phyloP scores from a whole-genome alignment of 2,888 invertebrate species.

The Podabrus alpinus region DNA sequence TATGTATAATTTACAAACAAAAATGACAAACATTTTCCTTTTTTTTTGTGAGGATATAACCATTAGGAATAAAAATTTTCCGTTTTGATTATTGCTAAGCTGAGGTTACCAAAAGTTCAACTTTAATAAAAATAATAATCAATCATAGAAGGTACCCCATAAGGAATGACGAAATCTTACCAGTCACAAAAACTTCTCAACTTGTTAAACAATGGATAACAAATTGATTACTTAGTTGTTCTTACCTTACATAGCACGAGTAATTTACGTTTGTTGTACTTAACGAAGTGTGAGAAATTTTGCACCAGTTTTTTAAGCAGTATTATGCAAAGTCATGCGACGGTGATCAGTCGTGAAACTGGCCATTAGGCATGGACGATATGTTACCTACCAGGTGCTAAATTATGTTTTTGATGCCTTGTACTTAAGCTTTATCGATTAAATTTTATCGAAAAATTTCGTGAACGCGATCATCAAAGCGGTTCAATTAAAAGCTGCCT shows the following conservation, averaged over 20 bases:
- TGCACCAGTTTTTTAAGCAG: conserved; percentile 37
- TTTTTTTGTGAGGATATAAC: too few species aligned
- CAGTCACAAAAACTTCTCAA: not conserved
- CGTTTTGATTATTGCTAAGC: not conserved
- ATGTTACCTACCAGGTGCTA: conserved; percentile 41
- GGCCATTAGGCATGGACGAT: conserved; percentile 42
- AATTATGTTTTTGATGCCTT: conserved; percentile 8
- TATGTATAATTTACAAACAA: too few species aligned
- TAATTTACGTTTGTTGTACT: conserved; percentile 51
- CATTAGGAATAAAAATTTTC: not conserved
- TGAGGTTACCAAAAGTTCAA: not conserved
- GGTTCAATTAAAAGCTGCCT: not conserved
- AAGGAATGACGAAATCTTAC: not conserved
- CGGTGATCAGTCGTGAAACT: conserved; percentile 42
- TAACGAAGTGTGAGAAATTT: conserved; percentile 54
- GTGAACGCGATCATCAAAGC: not conserved
- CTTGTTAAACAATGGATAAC: conserved; percentile 41
- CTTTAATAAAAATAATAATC: not conserved
- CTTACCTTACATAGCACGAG: conserved; percentile 42
- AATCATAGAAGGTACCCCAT: not conserved
- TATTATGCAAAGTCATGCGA: conserved; percentile 39
- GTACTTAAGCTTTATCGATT: not conserved
- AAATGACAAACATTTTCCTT: too few species aligned
- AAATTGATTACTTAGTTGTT: conserved; percentile 40
- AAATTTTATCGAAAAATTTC: not conserved